Base-by-base conservation (phyloP, 2,797 vertebrate genomes). In the Pipistrellus kuhlii region DNA sequence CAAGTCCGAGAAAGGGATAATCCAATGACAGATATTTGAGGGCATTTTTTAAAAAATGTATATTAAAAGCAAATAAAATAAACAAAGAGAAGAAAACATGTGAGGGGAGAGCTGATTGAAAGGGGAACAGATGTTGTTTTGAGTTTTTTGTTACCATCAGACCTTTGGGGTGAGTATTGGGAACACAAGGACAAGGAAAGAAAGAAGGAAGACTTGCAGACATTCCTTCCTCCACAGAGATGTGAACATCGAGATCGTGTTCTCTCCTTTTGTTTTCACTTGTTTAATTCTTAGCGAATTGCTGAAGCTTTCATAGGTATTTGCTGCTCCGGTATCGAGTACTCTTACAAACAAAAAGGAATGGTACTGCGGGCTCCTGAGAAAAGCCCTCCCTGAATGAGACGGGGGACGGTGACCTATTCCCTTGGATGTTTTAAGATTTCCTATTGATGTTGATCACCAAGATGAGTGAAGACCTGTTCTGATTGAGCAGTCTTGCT, bases 21-120 rank as follows among this genome's bases (percentile, higher is more conserved):
- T 80, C 30, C 38, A 30, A 25, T 83, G 64, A 57, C 15, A 55
- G 44, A 9, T 59, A 87, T 46, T 78, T 46, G 62, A 92, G 13
- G 38, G 20, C 48, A 91, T 95, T 91, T 32, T 91, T 32, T 3
- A 89, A 82, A 71, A 83, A 48, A n/a, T 57, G 13, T 85, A 69
- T 55, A 32, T 72, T 41, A 32, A 59, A 87, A 91, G 44, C 66
- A 83, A 94, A 76, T 27, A 80, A 57, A 25, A 46, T 55, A 51
- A 90, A 85, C 51, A 83, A 84, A 95, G 72, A 38, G 78, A 81
- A 78, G 82, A 78, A 95, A 94, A 82, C 14, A 35, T 55, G 48
- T n/a, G 14, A 41, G 6, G 32, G 4, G 21, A 71, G 32, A 66
- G 32, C 75, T 78, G 80, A 75, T 44, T 14, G 68, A 82, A 73